Evolutionary conservation across 1,140 invertebrate genomes (phyloP), one percentile per base, ranked within the genome.

Genomic region (Antheraea mylitta): DNA sequence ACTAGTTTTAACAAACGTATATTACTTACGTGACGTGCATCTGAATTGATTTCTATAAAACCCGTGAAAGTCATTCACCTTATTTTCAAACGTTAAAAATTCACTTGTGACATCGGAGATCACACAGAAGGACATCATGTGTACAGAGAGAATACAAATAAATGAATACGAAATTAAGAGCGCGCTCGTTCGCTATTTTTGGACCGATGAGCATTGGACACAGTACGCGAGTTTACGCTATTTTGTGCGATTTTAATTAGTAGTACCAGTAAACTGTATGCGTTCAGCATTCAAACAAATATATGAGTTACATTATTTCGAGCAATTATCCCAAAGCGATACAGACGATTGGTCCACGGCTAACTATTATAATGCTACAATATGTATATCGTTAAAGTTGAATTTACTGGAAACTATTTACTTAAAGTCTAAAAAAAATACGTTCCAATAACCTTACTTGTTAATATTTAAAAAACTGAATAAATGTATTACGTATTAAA

Each of bases 201-300:
- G 48, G 48, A 58, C 36, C 22, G 48, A 61, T 58, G 65, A 37
- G 45, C 62, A 66, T 48, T 67, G 45, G 45, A 53, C 45, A 53
- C 62, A 53, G 66, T 42, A 60, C 30, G 22, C 61, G 48, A 42
- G 64, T 71, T 71, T 63, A 71, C 70, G 70, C 66, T 68, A 68
- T 71, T 66, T 61, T 65, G 70, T 71, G 67, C 70, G 59, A 71
- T 71, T 71, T 71, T 71, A 71, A 71, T 71, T 67, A 71, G 66
- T 36, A 59, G 60, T 71, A 53, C 64, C 66, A 65, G 66, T 63
- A 18, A 68, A 68, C 66, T 64, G 18, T 6, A 53, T 53, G 13
- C 13, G 13, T 42, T 22, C 53, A 16, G 68, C 13, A 59, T 69
- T 69, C 11, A 16, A 6, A 53, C 45, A 53, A 53, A 53, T 53